Evolutionary conservation across 2,888 invertebrate genomes (phyloP), one percentile per base, ranked within the genome.

Genomic region (Oligia latruncula): DNA sequence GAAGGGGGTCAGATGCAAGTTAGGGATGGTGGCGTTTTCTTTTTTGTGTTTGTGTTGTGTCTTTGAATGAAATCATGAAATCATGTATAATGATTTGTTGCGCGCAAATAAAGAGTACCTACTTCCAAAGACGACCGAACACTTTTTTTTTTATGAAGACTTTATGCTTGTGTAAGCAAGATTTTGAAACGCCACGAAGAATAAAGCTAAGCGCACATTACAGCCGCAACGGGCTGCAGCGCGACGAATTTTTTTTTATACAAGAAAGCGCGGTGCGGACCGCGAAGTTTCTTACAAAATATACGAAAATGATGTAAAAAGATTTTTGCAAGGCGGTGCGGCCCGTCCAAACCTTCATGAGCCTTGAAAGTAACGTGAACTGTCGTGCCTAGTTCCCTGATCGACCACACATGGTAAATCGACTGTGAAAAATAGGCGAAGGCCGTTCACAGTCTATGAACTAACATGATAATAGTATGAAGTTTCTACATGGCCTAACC

Each of bases 1-100:
- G 77, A 74, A 83, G 70, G 86, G 76, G 77, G 84, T 78, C 80
- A 74, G 58, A 72, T 83, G 58, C 74, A 75, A 78, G 72, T n/a
- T 70, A 77, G 49, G 68, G 71, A 66, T 73, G 40, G 67, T n/a
- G 46, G 71, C 46, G 49, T 60, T 17, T 62, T 46, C 20, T 40
- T 75, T 58, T 29, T 67, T 70, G 13, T 49, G 58, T 75, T 64
- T 49, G 6, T 0, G 15, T 15, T 20, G 8, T 43, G 43, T 55
- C 9, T 43, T 46, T 64, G 29, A 35, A 74, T 29, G 29, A 29
- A 29, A 29, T 29, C 29, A 29, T 29, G 29, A 55, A 2, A 74
- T 66, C 46, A n/a, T 17, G 11, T n/a, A 11, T 6, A 8, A 1
- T 23, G 13, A 11, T 78, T 70, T 46, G 6, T 60, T 9, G 49